phyloP scores from a whole-genome alignment of 2,113 vertebrate genomes.

The Emydocephalus ijimae region DNA sequence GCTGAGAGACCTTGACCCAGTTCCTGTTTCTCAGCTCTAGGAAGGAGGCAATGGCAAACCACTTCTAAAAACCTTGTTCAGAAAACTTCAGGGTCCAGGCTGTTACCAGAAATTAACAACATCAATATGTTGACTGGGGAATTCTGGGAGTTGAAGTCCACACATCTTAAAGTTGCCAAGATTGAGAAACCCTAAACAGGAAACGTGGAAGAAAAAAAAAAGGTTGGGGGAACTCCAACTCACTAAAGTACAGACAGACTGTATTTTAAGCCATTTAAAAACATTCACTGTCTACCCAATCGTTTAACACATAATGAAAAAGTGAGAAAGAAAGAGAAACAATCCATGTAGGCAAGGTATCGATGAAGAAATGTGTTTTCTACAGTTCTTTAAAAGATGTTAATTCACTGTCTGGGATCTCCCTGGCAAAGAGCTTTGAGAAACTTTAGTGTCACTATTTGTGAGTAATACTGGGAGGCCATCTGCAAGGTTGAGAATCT shows the following conservation, averaged over 20 bases:
- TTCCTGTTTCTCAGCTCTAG: neutral
- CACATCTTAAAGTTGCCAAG: neutral
- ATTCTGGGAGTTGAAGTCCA: neutral
- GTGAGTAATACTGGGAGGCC: neutral
- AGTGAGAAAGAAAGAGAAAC: neutral
- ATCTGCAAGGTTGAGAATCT: neutral
- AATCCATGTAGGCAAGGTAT: neutral
- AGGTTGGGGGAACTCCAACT: neutral
- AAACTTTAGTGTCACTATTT: neutral
- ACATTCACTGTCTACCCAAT: neutral
- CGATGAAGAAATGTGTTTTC: neutral
- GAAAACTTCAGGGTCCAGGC: neutral
- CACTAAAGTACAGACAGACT: neutral
- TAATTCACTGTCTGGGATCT: neutral
- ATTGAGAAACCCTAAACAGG: neutral
- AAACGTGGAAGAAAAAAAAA: neutral
- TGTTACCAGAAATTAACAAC: neutral
- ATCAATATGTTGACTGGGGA: neutral
- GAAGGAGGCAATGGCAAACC: neutral
- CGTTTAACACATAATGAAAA: neutral
- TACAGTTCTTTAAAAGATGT: neutral
- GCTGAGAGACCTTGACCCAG: neutral
- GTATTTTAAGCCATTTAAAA: neutral
- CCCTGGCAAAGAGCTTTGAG: neutral
- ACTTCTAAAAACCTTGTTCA: neutral